phyloP scores from a whole-genome alignment of 35 echinoderm and acorn worm species.

The Strongylocentrotus purpuratus region DNA sequence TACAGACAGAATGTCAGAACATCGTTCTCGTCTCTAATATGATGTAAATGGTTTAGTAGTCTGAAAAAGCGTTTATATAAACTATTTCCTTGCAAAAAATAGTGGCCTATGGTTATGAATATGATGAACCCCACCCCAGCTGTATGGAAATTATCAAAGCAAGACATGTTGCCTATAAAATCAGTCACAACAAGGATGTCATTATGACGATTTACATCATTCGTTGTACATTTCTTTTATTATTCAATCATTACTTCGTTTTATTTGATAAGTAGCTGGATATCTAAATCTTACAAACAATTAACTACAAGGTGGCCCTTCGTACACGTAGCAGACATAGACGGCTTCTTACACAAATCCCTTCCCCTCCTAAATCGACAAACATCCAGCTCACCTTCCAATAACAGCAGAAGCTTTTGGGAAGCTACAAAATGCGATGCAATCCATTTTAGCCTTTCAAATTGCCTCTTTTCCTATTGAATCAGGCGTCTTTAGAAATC shows the following conservation, averaged over 20 bases:
- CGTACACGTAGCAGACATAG: not conserved
- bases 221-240: not conserved
- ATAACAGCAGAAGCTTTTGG: constrained; percentile 17
- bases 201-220: not conserved
- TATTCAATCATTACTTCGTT: not conserved
- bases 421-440: constrained; percentile 9
- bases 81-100: no score
- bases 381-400: not conserved
- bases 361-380: not conserved
- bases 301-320: not conserved
- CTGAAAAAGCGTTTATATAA: no score
- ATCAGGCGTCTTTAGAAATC: constrained; percentile 22
- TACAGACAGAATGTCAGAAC: no score
- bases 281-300: not conserved
- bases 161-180: no score
- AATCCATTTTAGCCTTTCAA: constrained; percentile 12
- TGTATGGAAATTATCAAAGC: no score
- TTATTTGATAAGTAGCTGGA: not conserved
- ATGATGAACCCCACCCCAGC: no score
- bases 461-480: constrained; percentile 33
- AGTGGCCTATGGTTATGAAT: no score
- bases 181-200: no score
- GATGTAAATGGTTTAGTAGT: no score
- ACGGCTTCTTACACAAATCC: not conserved
- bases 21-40: no score